Percentiles rank a stretch among this genome's conserved stretches.
Evolutionary conservation across 2,888 invertebrate genomes (phyloP).

Genomic region (Lithosia quadra): DNA sequence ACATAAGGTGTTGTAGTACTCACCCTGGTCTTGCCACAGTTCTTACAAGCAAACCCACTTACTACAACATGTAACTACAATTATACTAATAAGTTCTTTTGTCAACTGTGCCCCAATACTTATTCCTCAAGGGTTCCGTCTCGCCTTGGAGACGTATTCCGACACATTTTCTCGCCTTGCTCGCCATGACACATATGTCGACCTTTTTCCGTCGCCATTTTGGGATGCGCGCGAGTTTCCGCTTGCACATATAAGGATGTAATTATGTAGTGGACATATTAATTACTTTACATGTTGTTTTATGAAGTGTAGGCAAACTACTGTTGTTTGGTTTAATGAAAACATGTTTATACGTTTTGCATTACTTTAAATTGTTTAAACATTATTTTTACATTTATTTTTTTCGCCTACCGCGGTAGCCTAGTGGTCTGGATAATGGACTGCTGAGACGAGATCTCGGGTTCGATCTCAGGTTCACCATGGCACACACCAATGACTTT

Average conservation of each 20-base stretch:
- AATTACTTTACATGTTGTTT: conserved; percentile 6
- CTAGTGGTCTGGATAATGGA: too few relatives aligned
- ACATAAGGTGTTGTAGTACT: too few relatives aligned
- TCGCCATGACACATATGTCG: conserved; percentile 22
- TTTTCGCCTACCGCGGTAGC: too few relatives aligned
- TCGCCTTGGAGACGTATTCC: conserved; percentile 1
- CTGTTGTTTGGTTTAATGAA: not conserved
- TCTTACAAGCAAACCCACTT: not conserved
- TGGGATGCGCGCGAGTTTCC: conserved; percentile 24
- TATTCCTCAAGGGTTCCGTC: conserved; percentile 14
- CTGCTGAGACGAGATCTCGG: too few relatives aligned
- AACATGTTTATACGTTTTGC: not conserved
- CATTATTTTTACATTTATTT: too few relatives aligned
- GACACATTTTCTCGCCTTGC: conserved; percentile 13
- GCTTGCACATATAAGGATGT: conserved; percentile 17
- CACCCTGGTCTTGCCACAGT: too few relatives aligned
- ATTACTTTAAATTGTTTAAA: not conserved
- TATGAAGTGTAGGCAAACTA: not conserved
- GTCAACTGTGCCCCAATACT: not conserved
- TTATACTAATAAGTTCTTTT: not conserved
- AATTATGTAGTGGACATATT: conserved; percentile 13
- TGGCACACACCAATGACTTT: too few relatives aligned
- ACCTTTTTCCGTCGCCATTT: conserved; percentile 25
- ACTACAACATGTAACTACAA: not conserved
- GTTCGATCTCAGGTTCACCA: too few relatives aligned